Evolutionary conservation across 1,140 invertebrate species (phyloP).

Genomic region (Brachionus manjavacas): DNA sequence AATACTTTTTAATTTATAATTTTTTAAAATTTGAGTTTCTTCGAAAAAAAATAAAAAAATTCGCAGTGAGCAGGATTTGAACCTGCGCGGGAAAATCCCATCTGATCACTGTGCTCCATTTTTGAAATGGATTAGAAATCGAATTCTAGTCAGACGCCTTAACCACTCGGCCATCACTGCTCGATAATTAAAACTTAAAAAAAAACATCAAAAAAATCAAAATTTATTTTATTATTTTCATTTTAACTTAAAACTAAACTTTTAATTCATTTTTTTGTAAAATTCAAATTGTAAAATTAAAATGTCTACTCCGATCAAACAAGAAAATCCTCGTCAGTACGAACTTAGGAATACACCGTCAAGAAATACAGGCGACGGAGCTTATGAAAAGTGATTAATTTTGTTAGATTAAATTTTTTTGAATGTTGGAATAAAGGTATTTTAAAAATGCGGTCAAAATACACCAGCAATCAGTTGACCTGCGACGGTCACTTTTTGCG

Average conservation of each 20-base stretch:
- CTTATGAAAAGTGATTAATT: conserved; percentile 25
- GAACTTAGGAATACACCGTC: background rate
- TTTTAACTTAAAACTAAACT: background rate
- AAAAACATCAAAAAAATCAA: background rate
- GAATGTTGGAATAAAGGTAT: background rate
- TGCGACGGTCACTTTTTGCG: background rate
- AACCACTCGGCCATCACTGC: conserved; percentile 31
- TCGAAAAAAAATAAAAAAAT: too few relatives aligned
- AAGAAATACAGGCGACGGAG: background rate
- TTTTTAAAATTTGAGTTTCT: too few relatives aligned
- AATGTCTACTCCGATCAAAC: conserved; percentile 32
- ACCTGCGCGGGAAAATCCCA: conserved; percentile 31
- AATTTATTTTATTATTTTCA: background rate
- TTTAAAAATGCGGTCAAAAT: conserved; percentile 42
- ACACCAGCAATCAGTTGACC: background rate
- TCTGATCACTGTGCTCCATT: conserved; percentile 25
- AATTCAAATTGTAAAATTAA: background rate
- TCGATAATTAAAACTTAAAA: background rate
- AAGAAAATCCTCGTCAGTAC: background rate
- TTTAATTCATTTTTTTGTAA: background rate
- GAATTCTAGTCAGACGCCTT: conserved; percentile 30
- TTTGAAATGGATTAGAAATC: conserved; percentile 3
- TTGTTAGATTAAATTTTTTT: background rate
- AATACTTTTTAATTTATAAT: too few relatives aligned
- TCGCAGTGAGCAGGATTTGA: conserved; percentile 28